A percentile compares a stretch with the other conserved stretches of the same genome.
Evolutionary conservation across 2,888 invertebrate species (phyloP).

Genomic region (Volucella inflata): DNA sequence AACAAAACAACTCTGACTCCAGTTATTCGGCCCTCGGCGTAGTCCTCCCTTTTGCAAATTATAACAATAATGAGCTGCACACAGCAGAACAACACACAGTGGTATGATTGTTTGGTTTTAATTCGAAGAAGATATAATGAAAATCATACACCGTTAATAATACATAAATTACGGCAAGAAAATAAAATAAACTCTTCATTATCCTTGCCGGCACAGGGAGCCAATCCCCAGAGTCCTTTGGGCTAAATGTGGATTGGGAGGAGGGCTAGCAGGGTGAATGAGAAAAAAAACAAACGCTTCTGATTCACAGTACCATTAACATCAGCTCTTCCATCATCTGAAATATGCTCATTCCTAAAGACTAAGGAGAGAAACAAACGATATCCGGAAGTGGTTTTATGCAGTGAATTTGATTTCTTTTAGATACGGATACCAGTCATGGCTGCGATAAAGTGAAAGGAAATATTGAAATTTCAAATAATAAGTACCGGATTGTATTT

Average conservation of each 20-base stretch:
- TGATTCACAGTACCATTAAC: slow-evolving; percentile 49
- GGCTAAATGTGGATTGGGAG: slow-evolving; percentile 31
- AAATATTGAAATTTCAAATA: slow-evolving; percentile 57
- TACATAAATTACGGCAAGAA: slow-evolving; percentile 78
- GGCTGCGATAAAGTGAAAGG: slow-evolving; percentile 26
- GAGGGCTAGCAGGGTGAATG: neutral
- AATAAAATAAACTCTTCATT: slow-evolving; percentile 78
- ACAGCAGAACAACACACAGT: slow-evolving; percentile 2
- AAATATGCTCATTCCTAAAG: neutral
- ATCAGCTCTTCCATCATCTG: slow-evolving; percentile 32
- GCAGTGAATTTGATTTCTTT: slow-evolving; percentile 60
- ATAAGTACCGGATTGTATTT: slow-evolving; percentile 45
- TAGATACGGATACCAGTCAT: slow-evolving; percentile 17
- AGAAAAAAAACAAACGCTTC: slow-evolving; percentile 33
- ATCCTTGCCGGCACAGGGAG: slow-evolving; percentile 20
- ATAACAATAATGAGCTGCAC: slow-evolving; percentile 26
- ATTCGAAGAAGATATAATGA: slow-evolving; percentile 77
- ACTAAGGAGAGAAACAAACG: slow-evolving; percentile 6
- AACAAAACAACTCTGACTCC: no score
- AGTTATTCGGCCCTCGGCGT: no score
- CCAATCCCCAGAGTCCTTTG: slow-evolving; percentile 55
- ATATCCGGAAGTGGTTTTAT: slow-evolving; percentile 59
- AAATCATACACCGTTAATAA: slow-evolving; percentile 78
- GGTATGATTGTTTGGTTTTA: slow-evolving; percentile 77
- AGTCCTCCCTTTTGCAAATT: slow-evolving; percentile 1